Percentiles rank a stretch among this genome's conserved stretches.
These are phyloP conservation scores for Arvicanthis niloticus DNA, from an alignment of 2,113 vertebrate genomes.

Conservation along the genomic window DNA sequence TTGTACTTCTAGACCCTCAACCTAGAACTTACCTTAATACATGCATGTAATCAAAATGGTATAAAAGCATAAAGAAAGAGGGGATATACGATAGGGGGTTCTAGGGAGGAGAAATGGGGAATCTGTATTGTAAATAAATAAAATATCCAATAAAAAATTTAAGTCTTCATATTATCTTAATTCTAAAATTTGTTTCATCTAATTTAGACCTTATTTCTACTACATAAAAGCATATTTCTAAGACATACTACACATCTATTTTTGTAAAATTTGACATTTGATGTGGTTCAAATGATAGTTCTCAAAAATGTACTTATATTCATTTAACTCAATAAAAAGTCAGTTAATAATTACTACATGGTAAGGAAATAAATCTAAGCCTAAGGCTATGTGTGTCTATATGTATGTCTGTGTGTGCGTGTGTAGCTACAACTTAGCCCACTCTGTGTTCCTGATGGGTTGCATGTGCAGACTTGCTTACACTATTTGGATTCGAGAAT, in stretches of 20 bases:
- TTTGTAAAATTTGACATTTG: neutral
- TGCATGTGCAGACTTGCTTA: too few species aligned
- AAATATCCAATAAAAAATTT: too few species aligned
- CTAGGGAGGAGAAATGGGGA: too few species aligned
- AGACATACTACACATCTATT: neutral
- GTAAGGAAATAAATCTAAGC: neutral
- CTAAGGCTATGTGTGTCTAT: neutral
- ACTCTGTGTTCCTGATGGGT: too few species aligned
- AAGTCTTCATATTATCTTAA: neutral
- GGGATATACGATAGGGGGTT: too few species aligned
- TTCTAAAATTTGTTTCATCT: neutral
- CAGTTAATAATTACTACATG: neutral
- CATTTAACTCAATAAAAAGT: neutral
- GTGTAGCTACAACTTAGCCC: too few species aligned
- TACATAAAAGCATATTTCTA: neutral
- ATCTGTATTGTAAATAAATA: too few species aligned
- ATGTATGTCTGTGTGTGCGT: neutral
- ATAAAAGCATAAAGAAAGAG: too few species aligned
- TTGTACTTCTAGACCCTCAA: too few species aligned
- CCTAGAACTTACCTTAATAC: too few species aligned
- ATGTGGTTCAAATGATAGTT: neutral
- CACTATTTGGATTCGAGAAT: too few species aligned
- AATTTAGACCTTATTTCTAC: neutral
- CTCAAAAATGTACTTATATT: neutral
- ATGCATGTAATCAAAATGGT: too few species aligned